Evolutionary conservation across 2,113 vertebrate species (phyloP), one percentile per base, ranked within the genome.

Genomic region (Arothron firmamentum): DNA sequence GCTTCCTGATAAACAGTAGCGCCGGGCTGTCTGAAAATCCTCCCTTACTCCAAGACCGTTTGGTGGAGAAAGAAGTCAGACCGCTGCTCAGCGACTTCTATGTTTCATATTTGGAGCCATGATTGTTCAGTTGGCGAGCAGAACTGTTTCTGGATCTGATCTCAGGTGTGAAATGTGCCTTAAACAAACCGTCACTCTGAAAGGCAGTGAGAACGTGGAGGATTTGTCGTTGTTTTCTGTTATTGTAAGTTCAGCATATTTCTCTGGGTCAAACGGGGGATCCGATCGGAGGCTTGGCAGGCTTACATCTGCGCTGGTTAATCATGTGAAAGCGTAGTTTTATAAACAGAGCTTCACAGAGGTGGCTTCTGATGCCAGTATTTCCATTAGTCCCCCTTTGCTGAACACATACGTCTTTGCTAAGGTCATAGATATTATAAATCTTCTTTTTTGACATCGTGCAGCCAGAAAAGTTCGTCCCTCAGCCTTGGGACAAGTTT

Each of bases 341-440:
- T 74, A 54, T 78, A 77, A 82, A 77, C 65, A 74, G 34, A 58
- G 67, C 62, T 20, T 55, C 17, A 2, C 56, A 76, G 70, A 55
- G 28, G 25, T 69, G 25, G 12, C 56, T 57, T 72, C 62, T 58
- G 54, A 64, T 48, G 74, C 59, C 74, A 76, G 67, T 66, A 49
- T 68, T 79, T 83, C 79, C 74, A 80, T 86, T 77, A 80, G 69
- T 62, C 48, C 3, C 8, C 50, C 20, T 63, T 19, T 12, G 34
- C 61, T 46, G 31, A 14, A 34, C 21, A 21, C 52, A 64, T 15
- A 63, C 42, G 60, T 62, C 23, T 19, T 62, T 53, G 25, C 46
- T 67, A 65, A 38, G 52, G 13, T 72, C 56, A 73, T 59, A 59
- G 73, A 66, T n/a, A 63, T 11, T 18, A 19, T 75, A 46, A 6